A percentile compares a stretch with the other conserved stretches of the same genome.
Evolutionary conservation across 2,113 vertebrate genomes (phyloP).

Genomic region (Lasiurus cinereus): DNA sequence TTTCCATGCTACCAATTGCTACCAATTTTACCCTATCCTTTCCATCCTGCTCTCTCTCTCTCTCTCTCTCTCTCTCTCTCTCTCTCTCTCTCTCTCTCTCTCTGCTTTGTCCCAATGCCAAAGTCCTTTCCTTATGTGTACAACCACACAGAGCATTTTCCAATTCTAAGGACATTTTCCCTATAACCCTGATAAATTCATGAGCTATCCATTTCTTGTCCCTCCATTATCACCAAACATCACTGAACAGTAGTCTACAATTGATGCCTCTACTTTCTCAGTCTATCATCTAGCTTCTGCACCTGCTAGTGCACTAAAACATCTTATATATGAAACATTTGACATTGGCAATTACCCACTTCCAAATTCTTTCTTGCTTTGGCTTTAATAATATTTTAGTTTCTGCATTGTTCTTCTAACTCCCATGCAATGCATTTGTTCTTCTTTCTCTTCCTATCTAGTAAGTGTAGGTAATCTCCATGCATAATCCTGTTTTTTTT

Average conservation of each 20-base stretch:
- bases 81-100: too few relatives aligned
- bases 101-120: slow-evolving; percentile 22
- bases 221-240: neutral
- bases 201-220: neutral
- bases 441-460: neutral
- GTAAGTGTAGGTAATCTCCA: neutral
- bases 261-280: neutral
- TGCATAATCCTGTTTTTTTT: neutral
- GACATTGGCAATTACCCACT: neutral
- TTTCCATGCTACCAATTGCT: neutral
- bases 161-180: slow-evolving; percentile 3
- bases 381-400: slow-evolving; percentile 4
- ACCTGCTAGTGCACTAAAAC: neutral
- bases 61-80: too few relatives aligned
- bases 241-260: neutral
- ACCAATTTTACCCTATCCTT: neutral
- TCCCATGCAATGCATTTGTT: neutral
- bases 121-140: slow-evolving; percentile 7
- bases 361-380: slow-evolving; percentile 27
- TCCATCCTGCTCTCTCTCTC: neutral
- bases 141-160: neutral
- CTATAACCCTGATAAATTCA: neutral
- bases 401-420: slow-evolving; percentile 5
- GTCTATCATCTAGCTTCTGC: neutral
- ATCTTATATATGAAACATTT: neutral